A percentile compares a stretch with the other conserved stretches of the same genome.
Conservation (phyloP, 2,888 invertebrate species). For the Bursaphelenchus okinawaensis region DNA sequence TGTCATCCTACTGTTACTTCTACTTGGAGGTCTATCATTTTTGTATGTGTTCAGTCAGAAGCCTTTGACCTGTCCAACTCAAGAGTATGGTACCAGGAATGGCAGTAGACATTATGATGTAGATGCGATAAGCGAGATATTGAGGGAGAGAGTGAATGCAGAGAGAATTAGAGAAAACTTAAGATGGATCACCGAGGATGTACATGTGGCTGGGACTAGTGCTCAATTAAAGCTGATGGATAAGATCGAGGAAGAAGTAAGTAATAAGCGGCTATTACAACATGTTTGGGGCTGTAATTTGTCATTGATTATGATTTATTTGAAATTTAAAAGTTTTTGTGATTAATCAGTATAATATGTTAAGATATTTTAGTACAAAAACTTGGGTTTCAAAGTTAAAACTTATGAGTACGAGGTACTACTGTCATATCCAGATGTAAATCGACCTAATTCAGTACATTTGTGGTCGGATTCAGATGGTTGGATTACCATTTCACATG, state of each 20-base stretch:
- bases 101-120: slow-evolving; percentile 18
- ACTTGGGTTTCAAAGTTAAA: slow-evolving; percentile 35
- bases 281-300: neutral
- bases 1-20: neutral
- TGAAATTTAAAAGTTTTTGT: no score
- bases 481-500: slow-evolving; percentile 35
- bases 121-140: slow-evolving; percentile 19
- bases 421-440: slow-evolving; percentile 51
- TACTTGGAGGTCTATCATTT: neutral
- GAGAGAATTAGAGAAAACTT: slow-evolving; percentile 33
- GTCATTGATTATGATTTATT: no score
- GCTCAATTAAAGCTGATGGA: slow-evolving; percentile 44
- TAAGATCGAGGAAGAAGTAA: slow-evolving; percentile 36
- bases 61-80: neutral
- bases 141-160: slow-evolving; percentile 27
- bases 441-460: slow-evolving; percentile 40
- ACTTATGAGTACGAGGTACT: slow-evolving; percentile 52
- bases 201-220: slow-evolving; percentile 48
- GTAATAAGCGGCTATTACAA: neutral
- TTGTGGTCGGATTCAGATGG: slow-evolving; percentile 25
- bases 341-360: no score
- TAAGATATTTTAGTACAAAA: slow-evolving; percentile 41
- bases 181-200: slow-evolving; percentile 33
- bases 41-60: neutral
- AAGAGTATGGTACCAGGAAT: neutral